Evolutionary conservation across 2,113 vertebrate genomes (phyloP).

Genomic region (Seriola aureovittata): DNA sequence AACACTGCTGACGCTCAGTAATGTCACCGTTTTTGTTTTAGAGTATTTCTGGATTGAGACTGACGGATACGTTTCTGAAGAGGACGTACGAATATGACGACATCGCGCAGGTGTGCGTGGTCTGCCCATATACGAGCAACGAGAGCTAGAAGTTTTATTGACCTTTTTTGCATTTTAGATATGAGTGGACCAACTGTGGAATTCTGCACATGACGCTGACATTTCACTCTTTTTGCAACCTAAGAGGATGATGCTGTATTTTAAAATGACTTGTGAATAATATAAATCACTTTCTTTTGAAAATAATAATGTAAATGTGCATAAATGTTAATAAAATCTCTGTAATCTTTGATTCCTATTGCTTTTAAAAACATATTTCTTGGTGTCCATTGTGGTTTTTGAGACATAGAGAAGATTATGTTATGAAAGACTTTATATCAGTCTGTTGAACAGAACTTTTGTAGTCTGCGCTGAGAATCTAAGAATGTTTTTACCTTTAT

Average conservation of each 20-base stretch:
- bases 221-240: slow-evolving; percentile 65
- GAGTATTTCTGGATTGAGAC: slow-evolving; percentile 95
- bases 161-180: slow-evolving; percentile 59
- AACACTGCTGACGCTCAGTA: not conserved
- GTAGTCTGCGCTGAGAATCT: too few species aligned
- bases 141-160: slow-evolving; percentile 78
- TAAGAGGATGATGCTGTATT: slow-evolving; percentile 53
- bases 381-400: not conserved
- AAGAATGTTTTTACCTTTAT: too few species aligned
- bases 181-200: slow-evolving; percentile 79
- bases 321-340: slow-evolving; percentile 80
- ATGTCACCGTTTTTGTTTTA: slow-evolving; percentile 66
- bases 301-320: slow-evolving; percentile 73
- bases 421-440: too few species aligned
- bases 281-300: slow-evolving; percentile 63
- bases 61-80: slow-evolving; percentile 97
- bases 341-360: slow-evolving; percentile 46
- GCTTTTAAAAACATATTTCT: slow-evolving; percentile 21
- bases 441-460: too few species aligned
- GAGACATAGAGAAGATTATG: not conserved
- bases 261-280: slow-evolving; percentile 78
- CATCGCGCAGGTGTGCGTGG: slow-evolving; percentile 97
- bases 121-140: slow-evolving; percentile 89
- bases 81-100: slow-evolving; percentile 98
- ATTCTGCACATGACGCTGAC: slow-evolving; percentile 48